A percentile compares a stretch with the other conserved stretches of the same genome.
Evolutionary conservation across 2,113 vertebrate species (phyloP).

Genomic region (Daphoenositta chrysoptera): DNA sequence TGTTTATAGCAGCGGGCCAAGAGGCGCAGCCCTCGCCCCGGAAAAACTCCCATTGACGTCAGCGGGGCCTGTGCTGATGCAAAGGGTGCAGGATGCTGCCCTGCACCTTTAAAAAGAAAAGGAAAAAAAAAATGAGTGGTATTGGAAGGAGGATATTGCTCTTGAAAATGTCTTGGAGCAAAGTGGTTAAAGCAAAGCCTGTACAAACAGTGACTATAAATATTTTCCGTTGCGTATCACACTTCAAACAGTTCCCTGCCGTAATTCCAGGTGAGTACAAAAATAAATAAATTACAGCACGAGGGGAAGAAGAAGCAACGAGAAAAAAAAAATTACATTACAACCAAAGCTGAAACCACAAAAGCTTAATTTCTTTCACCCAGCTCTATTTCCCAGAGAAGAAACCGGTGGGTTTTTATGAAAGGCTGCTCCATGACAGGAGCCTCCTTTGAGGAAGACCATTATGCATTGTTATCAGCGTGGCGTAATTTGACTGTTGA

Average conservation of each 20-base stretch:
- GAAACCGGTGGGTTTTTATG: constrained; percentile 66
- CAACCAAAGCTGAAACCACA: background rate
- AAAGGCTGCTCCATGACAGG: constrained; percentile 69
- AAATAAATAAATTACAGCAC: constrained; percentile 17
- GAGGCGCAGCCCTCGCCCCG: background rate
- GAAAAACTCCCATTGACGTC: constrained; percentile 45
- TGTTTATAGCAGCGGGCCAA: constrained; percentile 70
- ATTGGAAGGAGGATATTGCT: constrained; percentile 60
- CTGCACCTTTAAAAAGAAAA: background rate
- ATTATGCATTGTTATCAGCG: constrained; percentile 81
- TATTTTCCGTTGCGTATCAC: constrained; percentile 41
- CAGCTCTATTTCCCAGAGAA: constrained; percentile 42
- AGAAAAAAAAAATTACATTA: background rate
- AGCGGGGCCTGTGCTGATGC: background rate
- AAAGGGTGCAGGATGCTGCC: background rate
- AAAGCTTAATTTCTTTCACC: constrained; percentile 49
- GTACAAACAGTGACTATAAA: constrained; percentile 54
- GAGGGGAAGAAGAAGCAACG: background rate
- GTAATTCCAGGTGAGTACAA: constrained; percentile 7
- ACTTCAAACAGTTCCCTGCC: constrained; percentile 4
- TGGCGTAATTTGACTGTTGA: constrained; percentile 83
- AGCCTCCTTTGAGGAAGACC: constrained; percentile 71
- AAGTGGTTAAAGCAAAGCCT: constrained; percentile 65
- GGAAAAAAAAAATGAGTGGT: background rate
- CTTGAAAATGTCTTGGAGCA: constrained; percentile 64